Percentiles rank a stretch among this genome's conserved stretches.
Conservation (phyloP, 2,113 vertebrate species). For the Antigone vipio region DNA sequence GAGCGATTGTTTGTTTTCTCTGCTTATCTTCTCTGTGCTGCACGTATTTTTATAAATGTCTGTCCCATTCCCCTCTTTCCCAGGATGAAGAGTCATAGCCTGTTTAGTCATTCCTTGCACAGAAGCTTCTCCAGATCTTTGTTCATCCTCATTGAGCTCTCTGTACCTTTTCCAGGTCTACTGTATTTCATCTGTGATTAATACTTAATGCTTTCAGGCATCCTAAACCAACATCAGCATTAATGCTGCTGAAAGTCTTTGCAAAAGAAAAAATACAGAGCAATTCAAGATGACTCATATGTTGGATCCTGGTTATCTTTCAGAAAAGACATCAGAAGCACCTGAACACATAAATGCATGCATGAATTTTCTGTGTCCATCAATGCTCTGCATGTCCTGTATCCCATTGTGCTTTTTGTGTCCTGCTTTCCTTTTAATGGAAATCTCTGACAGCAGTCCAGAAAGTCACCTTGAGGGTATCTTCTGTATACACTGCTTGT, state of each 20-base stretch:
- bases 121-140: not conserved
- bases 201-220: not conserved
- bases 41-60: not conserved
- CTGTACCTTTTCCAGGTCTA: not conserved
- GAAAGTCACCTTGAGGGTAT: not conserved
- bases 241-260: not conserved
- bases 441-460: not conserved
- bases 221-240: not conserved
- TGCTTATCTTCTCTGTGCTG: not conserved
- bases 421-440: not conserved
- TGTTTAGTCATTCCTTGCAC: not conserved
- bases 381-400: not conserved
- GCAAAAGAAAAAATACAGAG: not conserved
- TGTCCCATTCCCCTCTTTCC: not conserved
- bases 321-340: not conserved
- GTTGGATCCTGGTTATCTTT: not conserved
- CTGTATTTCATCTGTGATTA: constrained; percentile 1
- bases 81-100: not conserved
- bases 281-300: not conserved
- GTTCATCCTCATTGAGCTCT: not conserved
- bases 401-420: not conserved
- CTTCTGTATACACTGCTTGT: not conserved
- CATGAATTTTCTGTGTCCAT: not conserved
- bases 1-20: not conserved
- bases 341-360: not conserved